These are phyloP conservation scores for Guaruba guarouba DNA, from an alignment of 2,113 vertebrate species.

Conservation along the genomic window DNA sequence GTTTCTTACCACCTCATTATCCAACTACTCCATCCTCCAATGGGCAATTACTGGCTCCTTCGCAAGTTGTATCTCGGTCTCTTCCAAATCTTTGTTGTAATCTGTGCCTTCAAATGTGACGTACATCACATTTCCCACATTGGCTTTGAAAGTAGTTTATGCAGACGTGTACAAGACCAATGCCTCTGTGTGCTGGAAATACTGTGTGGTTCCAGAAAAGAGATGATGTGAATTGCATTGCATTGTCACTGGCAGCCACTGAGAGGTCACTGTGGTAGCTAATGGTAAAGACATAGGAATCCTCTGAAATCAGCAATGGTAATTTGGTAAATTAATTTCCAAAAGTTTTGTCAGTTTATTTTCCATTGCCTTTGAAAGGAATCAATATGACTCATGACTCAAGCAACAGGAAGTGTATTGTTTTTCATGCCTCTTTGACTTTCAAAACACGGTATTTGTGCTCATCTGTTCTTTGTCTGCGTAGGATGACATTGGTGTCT, in stretches of 20 bases:
- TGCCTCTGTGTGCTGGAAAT: neutral
- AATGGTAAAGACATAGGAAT: neutral
- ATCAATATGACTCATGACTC: neutral
- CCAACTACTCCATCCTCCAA: neutral
- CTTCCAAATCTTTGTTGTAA: neutral
- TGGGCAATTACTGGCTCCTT: neutral
- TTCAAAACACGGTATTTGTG: neutral
- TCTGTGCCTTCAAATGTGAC: neutral
- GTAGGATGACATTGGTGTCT: neutral
- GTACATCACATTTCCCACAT: neutral
- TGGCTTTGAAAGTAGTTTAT: neutral
- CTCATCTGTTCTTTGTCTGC: neutral
- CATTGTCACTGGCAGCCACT: neutral
- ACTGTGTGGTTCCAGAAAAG: neutral
- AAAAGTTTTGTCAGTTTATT: neutral
- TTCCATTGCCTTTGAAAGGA: neutral
- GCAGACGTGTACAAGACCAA: neutral
- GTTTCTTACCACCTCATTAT: neutral
- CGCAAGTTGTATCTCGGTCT: fast-evolving
- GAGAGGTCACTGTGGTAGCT: neutral
- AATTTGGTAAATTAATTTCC: neutral
- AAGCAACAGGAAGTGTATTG: neutral
- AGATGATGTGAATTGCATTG: neutral
- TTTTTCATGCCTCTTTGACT: neutral
- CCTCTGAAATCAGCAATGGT: neutral